phyloP scores from a whole-genome alignment of 2,113 vertebrate genomes.

The Eolophus roseicapilla region DNA sequence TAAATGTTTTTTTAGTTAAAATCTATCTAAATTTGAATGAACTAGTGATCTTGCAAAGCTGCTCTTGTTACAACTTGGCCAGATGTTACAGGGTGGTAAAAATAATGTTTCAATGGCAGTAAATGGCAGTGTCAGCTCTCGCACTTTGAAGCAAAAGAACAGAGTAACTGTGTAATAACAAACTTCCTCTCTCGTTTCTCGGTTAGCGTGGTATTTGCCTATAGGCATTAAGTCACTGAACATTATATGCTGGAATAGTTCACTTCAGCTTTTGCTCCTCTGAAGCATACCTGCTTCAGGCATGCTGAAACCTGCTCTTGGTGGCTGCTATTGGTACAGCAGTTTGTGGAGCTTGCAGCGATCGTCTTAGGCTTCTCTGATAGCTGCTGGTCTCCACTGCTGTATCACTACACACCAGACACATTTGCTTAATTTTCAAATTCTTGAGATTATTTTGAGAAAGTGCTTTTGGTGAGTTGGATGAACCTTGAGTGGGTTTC shows the following conservation, averaged over 20 bases:
- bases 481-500: neutral
- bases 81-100: neutral
- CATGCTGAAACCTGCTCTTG: neutral
- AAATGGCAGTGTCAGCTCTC: neutral
- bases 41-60: neutral
- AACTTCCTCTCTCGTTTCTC: neutral
- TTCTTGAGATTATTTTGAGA: neutral
- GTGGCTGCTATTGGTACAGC: neutral
- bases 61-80: neutral
- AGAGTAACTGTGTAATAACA: neutral
- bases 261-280: neutral
- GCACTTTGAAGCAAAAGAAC: neutral
- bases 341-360: neutral
- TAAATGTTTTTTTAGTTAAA: neutral
- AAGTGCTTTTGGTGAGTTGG: neutral
- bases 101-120: neutral
- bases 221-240: neutral
- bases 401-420: neutral
- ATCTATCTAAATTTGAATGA: neutral
- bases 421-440: neutral
- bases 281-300: neutral
- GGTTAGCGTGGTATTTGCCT: neutral
- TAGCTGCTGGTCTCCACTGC: neutral
- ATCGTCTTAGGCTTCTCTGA: accelerated
- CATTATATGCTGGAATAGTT: neutral